phyloP scores from a whole-genome alignment of 2,797 vertebrate genomes.

The Sarcoramphus papa region DNA sequence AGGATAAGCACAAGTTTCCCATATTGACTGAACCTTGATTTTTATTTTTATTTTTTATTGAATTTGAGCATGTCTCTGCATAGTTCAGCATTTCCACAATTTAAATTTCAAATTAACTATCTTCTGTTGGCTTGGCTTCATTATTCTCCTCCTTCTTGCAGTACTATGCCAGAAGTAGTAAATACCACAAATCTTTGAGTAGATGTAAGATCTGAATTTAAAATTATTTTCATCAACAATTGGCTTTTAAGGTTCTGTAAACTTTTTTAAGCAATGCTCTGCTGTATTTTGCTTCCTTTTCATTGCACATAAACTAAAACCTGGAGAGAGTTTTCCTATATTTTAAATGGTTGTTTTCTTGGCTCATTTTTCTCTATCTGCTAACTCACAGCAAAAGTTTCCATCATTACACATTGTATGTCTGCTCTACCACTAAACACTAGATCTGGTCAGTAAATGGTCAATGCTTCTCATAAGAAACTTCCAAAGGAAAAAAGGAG shows the following conservation, averaged over 20 bases:
- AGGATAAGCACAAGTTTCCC: background rate
- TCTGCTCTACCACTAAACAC: background rate
- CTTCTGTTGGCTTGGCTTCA: background rate
- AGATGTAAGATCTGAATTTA: background rate
- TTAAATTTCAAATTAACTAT: background rate
- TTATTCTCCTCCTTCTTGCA: background rate
- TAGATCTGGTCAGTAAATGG: background rate
- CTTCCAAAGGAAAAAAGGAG: background rate
- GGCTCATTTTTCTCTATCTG: background rate
- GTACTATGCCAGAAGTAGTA: background rate
- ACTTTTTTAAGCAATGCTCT: background rate
- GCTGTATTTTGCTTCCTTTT: background rate
- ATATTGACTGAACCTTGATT: background rate
- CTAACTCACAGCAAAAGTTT: background rate
- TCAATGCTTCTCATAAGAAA: background rate
- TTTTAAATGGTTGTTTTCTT: background rate
- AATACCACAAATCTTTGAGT: background rate
- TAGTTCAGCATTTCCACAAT: background rate
- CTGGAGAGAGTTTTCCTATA: background rate
- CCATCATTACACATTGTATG: rapidly evolving
- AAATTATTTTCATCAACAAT: background rate
- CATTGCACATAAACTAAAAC: background rate
- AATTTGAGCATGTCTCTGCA: background rate
- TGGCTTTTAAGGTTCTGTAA: background rate
- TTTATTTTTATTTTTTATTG: background rate